A percentile compares a stretch with the other conserved stretches of the same genome.
phyloP scores from a whole-genome alignment of 2,888 invertebrate species.

The Hololepta plana region DNA sequence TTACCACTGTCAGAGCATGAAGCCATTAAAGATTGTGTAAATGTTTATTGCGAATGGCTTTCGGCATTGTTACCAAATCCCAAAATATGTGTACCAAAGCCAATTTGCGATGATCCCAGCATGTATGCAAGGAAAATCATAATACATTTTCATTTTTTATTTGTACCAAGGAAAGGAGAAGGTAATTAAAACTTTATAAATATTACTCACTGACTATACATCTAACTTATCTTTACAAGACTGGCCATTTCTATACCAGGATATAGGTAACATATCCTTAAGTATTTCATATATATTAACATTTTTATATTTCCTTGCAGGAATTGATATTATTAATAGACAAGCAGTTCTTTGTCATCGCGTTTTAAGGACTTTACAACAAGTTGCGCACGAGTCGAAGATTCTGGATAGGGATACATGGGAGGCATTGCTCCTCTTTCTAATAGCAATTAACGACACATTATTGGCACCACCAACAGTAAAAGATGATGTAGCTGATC shows the following conservation, averaged over 20 bases:
- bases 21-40: slow-evolving; percentile 88
- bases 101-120: slow-evolving; percentile 77
- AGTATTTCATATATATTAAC: too few species aligned
- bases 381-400: slow-evolving; percentile 57
- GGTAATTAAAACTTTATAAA: slow-evolving; percentile 36
- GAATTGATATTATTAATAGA: slow-evolving; percentile 75
- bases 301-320: slow-evolving; percentile 26
- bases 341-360: slow-evolving; percentile 89
- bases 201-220: slow-evolving; percentile 7
- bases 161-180: slow-evolving; percentile 83
- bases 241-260: slow-evolving; percentile 79
- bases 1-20: slow-evolving; percentile 83
- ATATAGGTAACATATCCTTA: too few species aligned
- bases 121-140: slow-evolving; percentile 81
- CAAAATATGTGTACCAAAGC: slow-evolving; percentile 74
- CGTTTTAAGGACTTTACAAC: slow-evolving; percentile 69
- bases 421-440: slow-evolving; percentile 73
- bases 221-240: slow-evolving; percentile 46
- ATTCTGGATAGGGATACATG: slow-evolving; percentile 73
- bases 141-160: slow-evolving; percentile 83
- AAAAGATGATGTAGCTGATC: slow-evolving; percentile 81
- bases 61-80: slow-evolving; percentile 69
- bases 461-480: slow-evolving; percentile 82
- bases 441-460: slow-evolving; percentile 81
- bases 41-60: slow-evolving; percentile 94